Base-by-base conservation (phyloP, 2,113 vertebrate species). In the Sander lucioperca region DNA sequence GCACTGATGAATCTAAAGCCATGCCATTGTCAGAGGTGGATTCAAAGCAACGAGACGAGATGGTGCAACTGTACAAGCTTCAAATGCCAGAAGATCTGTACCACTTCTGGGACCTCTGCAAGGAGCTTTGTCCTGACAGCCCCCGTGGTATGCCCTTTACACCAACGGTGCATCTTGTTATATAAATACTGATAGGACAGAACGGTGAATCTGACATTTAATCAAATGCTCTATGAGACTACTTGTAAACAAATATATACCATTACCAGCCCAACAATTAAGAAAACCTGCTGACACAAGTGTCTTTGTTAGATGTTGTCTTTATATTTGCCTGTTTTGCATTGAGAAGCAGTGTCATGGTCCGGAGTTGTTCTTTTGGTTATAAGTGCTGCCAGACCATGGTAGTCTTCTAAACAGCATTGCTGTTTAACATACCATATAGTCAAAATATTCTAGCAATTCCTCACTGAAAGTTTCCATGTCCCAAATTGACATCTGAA, bases 41-140 rank as follows among this genome's bases (percentile, higher is more conserved):
- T 12, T 88, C 91, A 9, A 77, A 90, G 12, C 91, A 94, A 30
- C 95, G 94, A 54, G 96, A 97, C 75, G 96, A 97, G 61, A 94
- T 97, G 23, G 89, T 86, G 11, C 92, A 87, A 56, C 89, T 95
- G 14, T 99, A 98, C 87, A 93, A 81, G 15, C 96, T 99, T 48
- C 91, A 93, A 3, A 95, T 98, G 91, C 98, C 98, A 30, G 97
- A 97, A 67, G 98, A 99, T 81, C 96, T 99, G 80, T 99, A 96
- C 81, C 96, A 97, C 56, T 98, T 99, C 64, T 99, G 98, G 98
- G 96, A 96, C 68, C 97, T 99, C 87, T 99, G 98, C 92, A 94
- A 95, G 77, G 94, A 95, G 0, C 93, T 97, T 65, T 83, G 94
- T 85, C 93, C 96, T n/a, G 96, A 96, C 63, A 94, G 95, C 62